A percentile compares a stretch with the other conserved stretches of the same genome.
Evolutionary conservation across 2,113 vertebrate species (phyloP).

Genomic region (Corythornis madagascariensis): DNA sequence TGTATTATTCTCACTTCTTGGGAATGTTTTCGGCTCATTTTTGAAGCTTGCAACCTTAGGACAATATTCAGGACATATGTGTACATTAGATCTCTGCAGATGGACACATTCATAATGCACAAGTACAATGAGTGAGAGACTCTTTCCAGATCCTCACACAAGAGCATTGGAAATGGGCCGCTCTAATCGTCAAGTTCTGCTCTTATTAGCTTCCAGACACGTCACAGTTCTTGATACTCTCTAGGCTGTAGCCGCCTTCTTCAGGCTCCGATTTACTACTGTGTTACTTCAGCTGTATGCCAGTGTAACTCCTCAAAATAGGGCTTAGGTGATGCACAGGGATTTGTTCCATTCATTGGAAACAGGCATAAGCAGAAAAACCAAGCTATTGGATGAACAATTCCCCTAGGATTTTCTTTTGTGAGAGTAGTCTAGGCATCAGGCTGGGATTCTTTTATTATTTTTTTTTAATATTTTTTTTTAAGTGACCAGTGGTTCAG

Average conservation of each 20-base stretch:
- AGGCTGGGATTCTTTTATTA: background rate
- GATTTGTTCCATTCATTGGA: constrained; percentile 46
- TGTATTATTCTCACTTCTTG: constrained; percentile 68
- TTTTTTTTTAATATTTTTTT: background rate
- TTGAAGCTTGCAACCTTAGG: constrained; percentile 70
- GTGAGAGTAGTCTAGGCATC: constrained; percentile 48
- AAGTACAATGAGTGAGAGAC: constrained; percentile 71
- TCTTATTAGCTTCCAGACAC: constrained; percentile 62
- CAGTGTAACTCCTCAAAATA: constrained; percentile 63
- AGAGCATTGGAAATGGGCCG: constrained; percentile 68
- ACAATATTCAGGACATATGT: constrained; percentile 71
- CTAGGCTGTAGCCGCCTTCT: constrained; percentile 59
- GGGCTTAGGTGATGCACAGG: constrained; percentile 58
- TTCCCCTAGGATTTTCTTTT: constrained; percentile 46
- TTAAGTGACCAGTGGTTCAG: constrained; percentile 50
- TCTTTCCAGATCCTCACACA: constrained; percentile 70
- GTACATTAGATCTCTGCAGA: constrained; percentile 72
- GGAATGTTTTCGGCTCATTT: constrained; percentile 70
- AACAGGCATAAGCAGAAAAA: constrained; percentile 66
- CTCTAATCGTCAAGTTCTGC: constrained; percentile 64
- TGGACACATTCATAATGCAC: constrained; percentile 72
- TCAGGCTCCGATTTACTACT: constrained; percentile 47
- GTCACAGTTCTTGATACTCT: constrained; percentile 61
- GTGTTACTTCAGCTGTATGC: constrained; percentile 68
- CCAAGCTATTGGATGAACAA: constrained; percentile 21